These are phyloP conservation scores for Oreohelix idahoensis DNA, from an alignment of 1,140 invertebrate species.

Conservation along the genomic window DNA sequence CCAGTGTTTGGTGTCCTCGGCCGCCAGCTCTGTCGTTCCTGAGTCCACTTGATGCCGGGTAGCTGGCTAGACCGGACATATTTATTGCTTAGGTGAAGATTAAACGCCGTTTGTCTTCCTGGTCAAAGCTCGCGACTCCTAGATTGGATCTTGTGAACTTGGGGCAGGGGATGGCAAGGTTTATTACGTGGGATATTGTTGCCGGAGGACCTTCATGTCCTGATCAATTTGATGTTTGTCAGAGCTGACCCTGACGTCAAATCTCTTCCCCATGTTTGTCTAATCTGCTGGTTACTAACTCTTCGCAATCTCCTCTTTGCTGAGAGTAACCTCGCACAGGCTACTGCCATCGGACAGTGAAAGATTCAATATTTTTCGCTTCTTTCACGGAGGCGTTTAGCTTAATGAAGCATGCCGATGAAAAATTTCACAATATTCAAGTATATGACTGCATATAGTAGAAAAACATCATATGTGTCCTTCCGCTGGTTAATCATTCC, in stretches of 20 bases:
- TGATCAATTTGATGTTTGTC: slow-evolving; percentile 45
- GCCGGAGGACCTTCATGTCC: slow-evolving; percentile 16
- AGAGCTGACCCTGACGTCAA: slow-evolving; percentile 17
- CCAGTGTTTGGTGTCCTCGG: slow-evolving; percentile 18
- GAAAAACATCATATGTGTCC: too few relatives aligned
- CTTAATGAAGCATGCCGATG: too few relatives aligned
- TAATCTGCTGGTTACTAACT: background rate
- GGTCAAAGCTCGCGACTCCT: slow-evolving; percentile 33
- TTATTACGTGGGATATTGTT: slow-evolving; percentile 40
- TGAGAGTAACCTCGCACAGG: too few relatives aligned
- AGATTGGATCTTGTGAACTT: slow-evolving; percentile 33
- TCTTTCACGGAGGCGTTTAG: too few relatives aligned
- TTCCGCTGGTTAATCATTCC: too few relatives aligned
- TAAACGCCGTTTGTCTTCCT: slow-evolving; percentile 37
- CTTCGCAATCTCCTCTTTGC: background rate
- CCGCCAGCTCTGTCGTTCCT: background rate
- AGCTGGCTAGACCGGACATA: slow-evolving; percentile 16
- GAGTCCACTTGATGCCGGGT: slow-evolving; percentile 23
- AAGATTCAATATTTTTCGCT: too few relatives aligned
- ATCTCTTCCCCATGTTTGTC: slow-evolving; percentile 4
- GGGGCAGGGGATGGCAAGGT: background rate
- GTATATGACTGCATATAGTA: too few relatives aligned
- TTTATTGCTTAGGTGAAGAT: slow-evolving; percentile 40
- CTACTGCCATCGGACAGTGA: too few relatives aligned
- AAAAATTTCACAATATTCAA: too few relatives aligned